Evolutionary conservation across 2,888 invertebrate genomes (phyloP).

Genomic region (Cosmia trapezina): DNA sequence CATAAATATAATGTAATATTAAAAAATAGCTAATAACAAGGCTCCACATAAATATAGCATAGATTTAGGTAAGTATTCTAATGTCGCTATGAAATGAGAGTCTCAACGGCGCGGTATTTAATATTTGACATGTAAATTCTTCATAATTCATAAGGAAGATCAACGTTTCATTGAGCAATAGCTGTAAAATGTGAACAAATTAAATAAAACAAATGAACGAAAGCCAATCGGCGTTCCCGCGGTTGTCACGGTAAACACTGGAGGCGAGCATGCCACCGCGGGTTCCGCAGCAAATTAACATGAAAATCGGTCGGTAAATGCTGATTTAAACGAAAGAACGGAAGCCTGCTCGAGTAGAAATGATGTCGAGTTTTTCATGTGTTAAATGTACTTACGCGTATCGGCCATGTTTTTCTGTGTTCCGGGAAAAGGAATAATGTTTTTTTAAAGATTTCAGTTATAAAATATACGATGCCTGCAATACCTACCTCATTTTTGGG

Average conservation of each 20-base stretch:
- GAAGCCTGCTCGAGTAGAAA: constrained; percentile 44
- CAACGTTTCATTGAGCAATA: background rate
- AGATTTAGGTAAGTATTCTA: too few species aligned
- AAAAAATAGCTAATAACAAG: too few species aligned
- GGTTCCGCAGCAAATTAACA: constrained; percentile 63
- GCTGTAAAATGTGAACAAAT: constrained; percentile 33
- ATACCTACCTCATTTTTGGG: background rate
- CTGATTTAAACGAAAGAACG: constrained; percentile 60
- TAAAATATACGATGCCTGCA: background rate
- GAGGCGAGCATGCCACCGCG: constrained; percentile 46
- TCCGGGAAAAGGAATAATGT: background rate
- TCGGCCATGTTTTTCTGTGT: constrained; percentile 22
- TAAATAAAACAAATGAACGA: constrained; percentile 44
- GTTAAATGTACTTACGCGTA: constrained; percentile 17
- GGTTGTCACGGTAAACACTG: constrained; percentile 42
- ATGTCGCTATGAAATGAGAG: background rate
- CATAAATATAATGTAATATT: too few species aligned
- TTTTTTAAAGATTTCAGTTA: constrained; percentile 16
- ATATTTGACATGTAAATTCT: background rate
- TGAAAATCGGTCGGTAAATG: constrained; percentile 64
- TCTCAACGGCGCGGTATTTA: background rate
- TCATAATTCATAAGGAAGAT: background rate
- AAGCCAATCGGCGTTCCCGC: constrained; percentile 51
- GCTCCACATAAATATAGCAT: too few species aligned
- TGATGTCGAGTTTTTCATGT: constrained; percentile 34